phyloP scores from a whole-genome alignment of 2,797 vertebrate species.

The Xenentodon cancila region DNA sequence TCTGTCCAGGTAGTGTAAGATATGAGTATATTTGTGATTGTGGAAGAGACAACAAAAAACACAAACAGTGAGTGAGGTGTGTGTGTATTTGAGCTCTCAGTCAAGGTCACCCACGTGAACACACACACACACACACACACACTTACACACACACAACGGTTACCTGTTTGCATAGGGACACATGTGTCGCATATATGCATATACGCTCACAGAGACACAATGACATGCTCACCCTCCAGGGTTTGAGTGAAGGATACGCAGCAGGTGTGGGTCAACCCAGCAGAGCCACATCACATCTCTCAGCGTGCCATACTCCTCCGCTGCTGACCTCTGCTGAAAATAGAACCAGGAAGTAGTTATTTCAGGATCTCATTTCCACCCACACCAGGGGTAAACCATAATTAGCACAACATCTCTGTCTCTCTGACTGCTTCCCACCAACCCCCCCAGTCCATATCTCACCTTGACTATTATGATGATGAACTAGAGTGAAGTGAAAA shows the following conservation, averaged over 20 bases:
- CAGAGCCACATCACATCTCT: constrained; percentile 71
- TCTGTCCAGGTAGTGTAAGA: constrained; percentile 26
- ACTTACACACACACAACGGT: constrained; percentile 24
- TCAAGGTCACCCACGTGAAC: constrained; percentile 57
- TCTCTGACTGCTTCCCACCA: constrained; percentile 47
- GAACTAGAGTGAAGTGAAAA: too few species aligned
- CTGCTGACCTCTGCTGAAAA: constrained; percentile 78
- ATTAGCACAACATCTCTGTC: constrained; percentile 69
- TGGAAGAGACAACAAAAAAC: constrained; percentile 32
- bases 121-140: constrained; percentile 13
- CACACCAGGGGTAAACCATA: constrained; percentile 70
- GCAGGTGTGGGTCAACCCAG: constrained; percentile 76
- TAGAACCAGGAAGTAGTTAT: constrained; percentile 80
- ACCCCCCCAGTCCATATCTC: not conserved
- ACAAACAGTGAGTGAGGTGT: constrained; percentile 46
- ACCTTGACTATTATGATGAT: not conserved
- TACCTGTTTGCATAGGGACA: constrained; percentile 49
- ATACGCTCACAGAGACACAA: constrained; percentile 22
- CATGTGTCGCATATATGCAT: constrained; percentile 55
- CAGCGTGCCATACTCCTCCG: constrained; percentile 69
- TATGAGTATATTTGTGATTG: constrained; percentile 33
- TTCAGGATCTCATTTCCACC: constrained; percentile 77
- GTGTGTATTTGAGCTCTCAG: constrained; percentile 39
- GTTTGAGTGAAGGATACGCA: constrained; percentile 70
- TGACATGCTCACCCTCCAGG: constrained; percentile 50